These are phyloP conservation scores for Panorpa germanica DNA, from an alignment of 2,888 invertebrate genomes.

Conservation along the genomic window DNA sequence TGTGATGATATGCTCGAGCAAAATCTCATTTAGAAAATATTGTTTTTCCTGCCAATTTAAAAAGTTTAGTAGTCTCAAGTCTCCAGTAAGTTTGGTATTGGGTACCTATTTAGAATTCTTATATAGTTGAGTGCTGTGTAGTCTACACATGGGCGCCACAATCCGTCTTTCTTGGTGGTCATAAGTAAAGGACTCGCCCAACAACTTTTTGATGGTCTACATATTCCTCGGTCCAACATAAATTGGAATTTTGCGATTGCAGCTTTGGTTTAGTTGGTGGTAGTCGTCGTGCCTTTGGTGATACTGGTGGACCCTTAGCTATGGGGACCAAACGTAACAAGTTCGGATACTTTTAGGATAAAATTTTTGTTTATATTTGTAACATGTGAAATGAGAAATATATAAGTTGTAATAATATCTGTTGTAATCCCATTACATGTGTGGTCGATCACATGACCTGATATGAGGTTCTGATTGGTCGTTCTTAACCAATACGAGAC, in stretches of 20 bases:
- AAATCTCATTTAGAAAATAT: slow-evolving; percentile 15
- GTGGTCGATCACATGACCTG: too few species aligned
- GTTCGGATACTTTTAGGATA: too few species aligned
- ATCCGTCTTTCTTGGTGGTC: neutral
- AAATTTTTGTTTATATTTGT: too few species aligned
- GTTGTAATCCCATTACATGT: too few species aligned
- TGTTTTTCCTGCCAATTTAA: slow-evolving; percentile 11
- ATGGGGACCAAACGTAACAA: too few species aligned
- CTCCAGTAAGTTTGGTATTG: slow-evolving; percentile 15
- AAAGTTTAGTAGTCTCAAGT: too few species aligned
- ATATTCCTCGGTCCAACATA: neutral
- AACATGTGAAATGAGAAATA: too few species aligned
- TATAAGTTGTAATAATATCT: too few species aligned
- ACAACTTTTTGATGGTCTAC: neutral
- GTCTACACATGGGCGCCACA: slow-evolving; percentile 16
- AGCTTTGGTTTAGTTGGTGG: neutral
- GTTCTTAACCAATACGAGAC: too few species aligned
- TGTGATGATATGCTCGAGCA: slow-evolving; percentile 16
- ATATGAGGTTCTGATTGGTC: too few species aligned
- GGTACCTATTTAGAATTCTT: slow-evolving; percentile 15
- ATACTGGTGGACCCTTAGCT: neutral
- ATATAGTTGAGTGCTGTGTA: slow-evolving; percentile 16
- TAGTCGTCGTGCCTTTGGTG: neutral
- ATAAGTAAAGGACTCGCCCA: neutral
- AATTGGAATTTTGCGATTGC: neutral